Conservation (phyloP, 2,888 invertebrate genomes). For the Octonoba sinensis region DNA sequence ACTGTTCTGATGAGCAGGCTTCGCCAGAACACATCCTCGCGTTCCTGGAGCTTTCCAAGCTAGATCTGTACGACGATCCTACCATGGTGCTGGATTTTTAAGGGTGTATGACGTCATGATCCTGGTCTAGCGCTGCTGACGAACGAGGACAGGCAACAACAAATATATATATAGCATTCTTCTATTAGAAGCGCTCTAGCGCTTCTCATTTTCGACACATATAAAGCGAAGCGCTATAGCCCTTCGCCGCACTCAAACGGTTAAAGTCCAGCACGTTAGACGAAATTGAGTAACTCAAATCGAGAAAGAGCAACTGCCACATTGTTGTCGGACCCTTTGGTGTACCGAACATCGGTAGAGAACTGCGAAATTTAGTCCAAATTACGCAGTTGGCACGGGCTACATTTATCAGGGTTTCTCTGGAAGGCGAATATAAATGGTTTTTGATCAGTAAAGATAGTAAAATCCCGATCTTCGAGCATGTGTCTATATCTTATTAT, state of each 20-base stretch:
- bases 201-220: too few species aligned
- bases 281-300: neutral
- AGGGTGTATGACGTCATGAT: too few species aligned
- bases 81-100: too few species aligned
- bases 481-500: neutral
- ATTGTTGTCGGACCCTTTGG: neutral
- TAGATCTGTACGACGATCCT: too few species aligned
- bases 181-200: too few species aligned
- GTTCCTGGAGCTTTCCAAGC: too few species aligned
- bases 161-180: too few species aligned
- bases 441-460: neutral
- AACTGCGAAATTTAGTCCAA: slow-evolving; percentile 1
- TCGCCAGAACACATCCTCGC: too few species aligned
- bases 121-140: too few species aligned
- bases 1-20: too few species aligned
- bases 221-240: too few species aligned
- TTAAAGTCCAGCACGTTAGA: neutral
- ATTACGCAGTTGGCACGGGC: neutral
- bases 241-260: neutral
- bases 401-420: neutral
- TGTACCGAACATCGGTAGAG: neutral
- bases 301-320: neutral
- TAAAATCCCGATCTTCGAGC: neutral
- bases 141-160: too few species aligned
- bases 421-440: neutral